Evolutionary conservation across 2,113 vertebrate genomes (phyloP).

Genomic region (Galbula dea): DNA sequence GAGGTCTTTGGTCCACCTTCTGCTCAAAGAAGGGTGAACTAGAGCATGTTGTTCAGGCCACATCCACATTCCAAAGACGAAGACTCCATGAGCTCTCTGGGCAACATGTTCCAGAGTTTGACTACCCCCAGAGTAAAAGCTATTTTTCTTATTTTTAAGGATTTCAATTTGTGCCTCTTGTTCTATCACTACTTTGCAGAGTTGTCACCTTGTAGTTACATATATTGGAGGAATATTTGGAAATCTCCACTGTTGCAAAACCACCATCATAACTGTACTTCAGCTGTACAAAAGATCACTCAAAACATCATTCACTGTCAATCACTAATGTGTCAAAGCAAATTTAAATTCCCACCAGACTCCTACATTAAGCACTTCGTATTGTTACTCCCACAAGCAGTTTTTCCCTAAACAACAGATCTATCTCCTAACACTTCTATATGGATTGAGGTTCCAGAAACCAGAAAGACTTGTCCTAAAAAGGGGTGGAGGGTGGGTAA

Average conservation of each 20-base stretch:
- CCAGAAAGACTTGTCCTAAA: background rate
- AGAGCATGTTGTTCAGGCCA: background rate
- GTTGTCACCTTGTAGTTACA: background rate
- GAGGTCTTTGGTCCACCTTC: background rate
- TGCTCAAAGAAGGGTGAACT: background rate
- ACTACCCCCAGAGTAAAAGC: background rate
- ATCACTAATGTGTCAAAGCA: constrained; percentile 1
- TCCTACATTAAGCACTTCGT: constrained; percentile 23
- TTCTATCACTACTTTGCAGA: background rate
- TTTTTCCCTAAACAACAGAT: background rate
- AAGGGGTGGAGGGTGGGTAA: background rate
- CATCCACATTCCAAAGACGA: background rate
- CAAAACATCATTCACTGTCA: background rate
- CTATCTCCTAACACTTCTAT: background rate
- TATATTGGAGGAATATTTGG: background rate
- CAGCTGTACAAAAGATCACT: constrained; percentile 10
- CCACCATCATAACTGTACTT: background rate
- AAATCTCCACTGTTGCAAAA: background rate
- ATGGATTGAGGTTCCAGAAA: background rate
- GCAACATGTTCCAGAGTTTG: background rate
- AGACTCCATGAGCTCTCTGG: background rate
- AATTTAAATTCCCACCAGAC: constrained; percentile 22
- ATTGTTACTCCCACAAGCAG: background rate
- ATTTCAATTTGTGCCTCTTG: background rate
- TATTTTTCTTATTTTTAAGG: background rate